These are phyloP conservation scores for Lytechinus variegatus DNA, from an alignment of 35 echinoderm and acorn worm species.

Conservation along the genomic window DNA sequence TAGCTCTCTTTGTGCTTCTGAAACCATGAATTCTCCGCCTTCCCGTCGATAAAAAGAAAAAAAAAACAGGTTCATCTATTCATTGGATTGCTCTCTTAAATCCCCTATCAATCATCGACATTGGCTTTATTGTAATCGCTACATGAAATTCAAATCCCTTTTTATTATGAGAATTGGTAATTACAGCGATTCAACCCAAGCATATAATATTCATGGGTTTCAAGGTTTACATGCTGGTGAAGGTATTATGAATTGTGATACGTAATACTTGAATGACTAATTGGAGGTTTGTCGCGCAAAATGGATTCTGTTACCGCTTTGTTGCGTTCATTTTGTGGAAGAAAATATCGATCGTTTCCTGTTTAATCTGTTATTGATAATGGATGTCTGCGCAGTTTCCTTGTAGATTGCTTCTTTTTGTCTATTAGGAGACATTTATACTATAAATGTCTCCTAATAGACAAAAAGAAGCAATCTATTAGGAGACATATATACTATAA, in stretches of 20 bases:
- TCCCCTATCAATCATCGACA: background rate
- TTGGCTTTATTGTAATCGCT: background rate
- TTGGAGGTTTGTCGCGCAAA: background rate
- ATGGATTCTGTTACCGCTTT: background rate
- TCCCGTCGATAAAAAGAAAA: background rate
- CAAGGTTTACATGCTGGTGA: background rate
- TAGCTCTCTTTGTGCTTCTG: background rate
- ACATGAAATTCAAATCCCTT: background rate
- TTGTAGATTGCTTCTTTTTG: too few relatives aligned
- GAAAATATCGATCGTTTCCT: background rate
- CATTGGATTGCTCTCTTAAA: background rate
- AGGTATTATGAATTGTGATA: constrained; percentile 13
- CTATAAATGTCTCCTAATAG: too few relatives aligned
- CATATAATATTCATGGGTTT: background rate
- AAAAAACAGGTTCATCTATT: background rate
- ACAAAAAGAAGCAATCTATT: too few relatives aligned
- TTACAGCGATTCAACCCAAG: background rate
- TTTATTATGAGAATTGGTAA: background rate
- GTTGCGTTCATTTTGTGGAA: background rate
- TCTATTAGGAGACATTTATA: too few relatives aligned
- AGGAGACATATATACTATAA: too few relatives aligned
- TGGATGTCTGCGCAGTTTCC: background rate
- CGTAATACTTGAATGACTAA: background rate
- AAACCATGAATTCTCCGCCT: background rate
- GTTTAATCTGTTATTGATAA: background rate